Percentiles rank a stretch among this genome's conserved stretches.
Evolutionary conservation across 2,113 vertebrate genomes (phyloP).

Genomic region (Passer montanus): DNA sequence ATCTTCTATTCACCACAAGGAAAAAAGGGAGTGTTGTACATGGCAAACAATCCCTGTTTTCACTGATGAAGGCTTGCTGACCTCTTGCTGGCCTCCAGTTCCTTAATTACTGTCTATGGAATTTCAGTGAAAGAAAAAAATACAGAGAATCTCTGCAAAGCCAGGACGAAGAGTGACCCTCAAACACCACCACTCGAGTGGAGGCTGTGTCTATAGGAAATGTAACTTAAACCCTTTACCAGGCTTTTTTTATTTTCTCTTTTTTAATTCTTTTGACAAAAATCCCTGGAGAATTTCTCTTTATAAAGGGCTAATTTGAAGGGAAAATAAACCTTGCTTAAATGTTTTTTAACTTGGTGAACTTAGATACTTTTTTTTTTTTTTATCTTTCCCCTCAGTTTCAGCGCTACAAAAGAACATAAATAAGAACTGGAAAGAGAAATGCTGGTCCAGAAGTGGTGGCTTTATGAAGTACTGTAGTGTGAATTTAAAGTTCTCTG

Average conservation of each 20-base stretch:
- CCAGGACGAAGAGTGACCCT: slow-evolving; percentile 64
- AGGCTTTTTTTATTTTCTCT: not conserved
- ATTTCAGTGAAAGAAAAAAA: slow-evolving; percentile 83
- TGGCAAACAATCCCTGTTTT: slow-evolving; percentile 92
- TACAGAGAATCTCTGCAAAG: slow-evolving; percentile 71
- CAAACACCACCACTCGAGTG: slow-evolving; percentile 30
- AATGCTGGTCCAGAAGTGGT: not conserved
- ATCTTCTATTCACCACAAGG: slow-evolving; percentile 84
- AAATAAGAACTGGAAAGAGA: not conserved
- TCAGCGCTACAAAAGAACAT: not conserved
- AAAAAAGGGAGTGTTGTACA: slow-evolving; percentile 93
- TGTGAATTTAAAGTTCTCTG: not conserved
- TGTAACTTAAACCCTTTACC: slow-evolving; percentile 36
- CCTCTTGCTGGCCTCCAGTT: slow-evolving; percentile 88
- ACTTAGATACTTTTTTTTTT: slow-evolving; percentile 21
- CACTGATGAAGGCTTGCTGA: slow-evolving; percentile 86
- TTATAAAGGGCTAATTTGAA: slow-evolving; percentile 15
- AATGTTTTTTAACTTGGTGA: slow-evolving; percentile 47
- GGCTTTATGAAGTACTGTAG: not conserved
- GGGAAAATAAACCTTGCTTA: slow-evolving; percentile 64
- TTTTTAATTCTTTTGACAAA: not conserved
- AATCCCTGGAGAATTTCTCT: not conserved
- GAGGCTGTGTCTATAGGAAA: slow-evolving; percentile 52
- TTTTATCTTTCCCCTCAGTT: not conserved
- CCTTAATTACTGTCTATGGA: slow-evolving; percentile 91